These are phyloP conservation scores for Triplophysa bombifrons DNA, from an alignment of 2,797 vertebrate species.

Conservation along the genomic window DNA sequence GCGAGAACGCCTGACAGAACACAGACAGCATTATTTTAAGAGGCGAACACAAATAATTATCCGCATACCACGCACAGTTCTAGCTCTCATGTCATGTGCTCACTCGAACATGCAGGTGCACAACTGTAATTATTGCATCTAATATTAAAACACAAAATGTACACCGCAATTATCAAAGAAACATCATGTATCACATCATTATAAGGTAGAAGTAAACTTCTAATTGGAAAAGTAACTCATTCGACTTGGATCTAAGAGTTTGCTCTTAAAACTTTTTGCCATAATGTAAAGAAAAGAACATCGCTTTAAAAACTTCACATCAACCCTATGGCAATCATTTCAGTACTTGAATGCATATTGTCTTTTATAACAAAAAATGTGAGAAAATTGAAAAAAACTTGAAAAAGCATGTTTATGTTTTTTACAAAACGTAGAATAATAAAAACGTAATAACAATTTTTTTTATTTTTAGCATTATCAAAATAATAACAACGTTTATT, in stretches of 20 bases:
- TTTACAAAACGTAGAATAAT: too few relatives aligned
- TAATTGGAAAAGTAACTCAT: neutral
- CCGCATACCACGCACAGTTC: conserved; percentile 10
- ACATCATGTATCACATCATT: conserved; percentile 14
- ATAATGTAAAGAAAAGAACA: too few relatives aligned
- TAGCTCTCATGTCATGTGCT: conserved; percentile 50
- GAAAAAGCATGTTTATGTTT: too few relatives aligned
- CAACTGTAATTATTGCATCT: conserved; percentile 52
- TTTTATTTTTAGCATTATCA: neutral
- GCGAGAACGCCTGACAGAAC: conserved; percentile 30
- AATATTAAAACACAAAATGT: conserved; percentile 42
- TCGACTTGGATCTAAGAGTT: conserved; percentile 1
- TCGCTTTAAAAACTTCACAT: too few relatives aligned
- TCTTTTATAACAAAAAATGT: too few relatives aligned
- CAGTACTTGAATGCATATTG: too few relatives aligned
- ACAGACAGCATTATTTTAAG: conserved; percentile 45
- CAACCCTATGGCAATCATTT: too few relatives aligned
- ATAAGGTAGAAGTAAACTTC: neutral
- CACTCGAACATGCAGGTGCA: conserved; percentile 47
- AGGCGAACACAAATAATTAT: conserved; percentile 50
- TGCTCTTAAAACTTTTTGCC: neutral
- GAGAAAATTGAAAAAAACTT: too few relatives aligned
- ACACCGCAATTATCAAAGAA: conserved; percentile 51
- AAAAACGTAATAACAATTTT: too few relatives aligned
- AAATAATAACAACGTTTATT: neutral